phyloP scores from a whole-genome alignment of 1,140 invertebrate genomes.

The Ridgeia piscesae region DNA sequence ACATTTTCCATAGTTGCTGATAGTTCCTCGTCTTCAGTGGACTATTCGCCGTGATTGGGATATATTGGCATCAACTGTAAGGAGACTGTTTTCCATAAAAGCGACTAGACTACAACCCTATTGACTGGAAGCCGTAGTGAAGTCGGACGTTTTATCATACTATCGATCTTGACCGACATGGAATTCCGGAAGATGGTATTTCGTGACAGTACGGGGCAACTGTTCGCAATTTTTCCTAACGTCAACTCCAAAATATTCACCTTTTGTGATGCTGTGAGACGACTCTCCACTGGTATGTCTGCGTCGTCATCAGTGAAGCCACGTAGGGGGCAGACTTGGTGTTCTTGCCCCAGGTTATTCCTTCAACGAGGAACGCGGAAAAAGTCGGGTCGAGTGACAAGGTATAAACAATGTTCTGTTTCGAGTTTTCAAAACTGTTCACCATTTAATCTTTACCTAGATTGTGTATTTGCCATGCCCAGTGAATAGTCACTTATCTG shows the following conservation, averaged over 20 bases:
- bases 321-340: neutral
- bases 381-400: neutral
- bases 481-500: neutral
- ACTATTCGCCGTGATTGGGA: neutral
- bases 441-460: neutral
- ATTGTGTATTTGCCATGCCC: neutral
- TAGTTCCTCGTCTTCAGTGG: constrained; percentile 6
- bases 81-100: constrained; percentile 11
- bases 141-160: constrained; percentile 28
- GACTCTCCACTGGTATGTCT: neutral
- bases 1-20: constrained; percentile 11
- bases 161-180: constrained; percentile 32
- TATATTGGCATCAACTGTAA: neutral
- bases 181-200: constrained; percentile 34
- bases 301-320: constrained; percentile 2
- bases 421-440: neutral
- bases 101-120: neutral
- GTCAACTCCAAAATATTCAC: constrained; percentile 9
- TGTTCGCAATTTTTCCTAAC: constrained; percentile 25
- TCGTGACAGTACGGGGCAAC: constrained; percentile 28
- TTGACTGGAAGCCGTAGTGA: neutral
- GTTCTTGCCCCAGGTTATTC: neutral
- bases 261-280: constrained; percentile 22
- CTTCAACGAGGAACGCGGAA: neutral
- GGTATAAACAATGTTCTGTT: neutral